Conservation (phyloP, 2,888 invertebrate genomes). For the Nyleta sp. region DNA sequence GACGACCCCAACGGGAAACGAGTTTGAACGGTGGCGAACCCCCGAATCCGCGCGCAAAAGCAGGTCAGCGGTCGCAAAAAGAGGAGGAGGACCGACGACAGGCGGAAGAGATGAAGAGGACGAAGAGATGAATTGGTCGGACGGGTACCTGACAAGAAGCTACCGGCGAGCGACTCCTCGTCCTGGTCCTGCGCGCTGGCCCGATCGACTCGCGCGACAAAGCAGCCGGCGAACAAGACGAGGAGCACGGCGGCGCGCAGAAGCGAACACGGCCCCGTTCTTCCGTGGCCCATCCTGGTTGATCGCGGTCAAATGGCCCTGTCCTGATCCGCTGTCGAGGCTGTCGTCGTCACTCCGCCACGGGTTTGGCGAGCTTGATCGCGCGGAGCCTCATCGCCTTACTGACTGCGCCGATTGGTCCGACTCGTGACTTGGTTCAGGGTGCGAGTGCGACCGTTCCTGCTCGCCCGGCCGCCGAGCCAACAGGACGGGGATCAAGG, state of each 20-base stretch:
- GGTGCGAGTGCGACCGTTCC: constrained; percentile 74
- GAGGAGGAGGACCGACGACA: no score
- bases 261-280: constrained; percentile 37
- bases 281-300: constrained; percentile 51
- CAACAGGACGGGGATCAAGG: constrained; percentile 67
- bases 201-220: constrained; percentile 55
- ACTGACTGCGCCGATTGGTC: constrained; percentile 72
- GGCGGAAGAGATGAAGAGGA: constrained; percentile 1
- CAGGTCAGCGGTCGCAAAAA: no score
- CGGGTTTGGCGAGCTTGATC: constrained; percentile 76
- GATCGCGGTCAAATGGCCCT: constrained; percentile 41
- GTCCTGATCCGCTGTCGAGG: constrained; percentile 39
- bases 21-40: no score
- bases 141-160: constrained; percentile 89
- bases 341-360: constrained; percentile 67
- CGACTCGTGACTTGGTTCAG: constrained; percentile 78
- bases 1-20: no score
- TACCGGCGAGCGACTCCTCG: constrained; percentile 92
- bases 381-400: constrained; percentile 78
- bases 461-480: constrained; percentile 52
- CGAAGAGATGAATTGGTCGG: neutral
- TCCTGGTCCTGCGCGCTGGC: constrained; percentile 77
- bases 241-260: constrained; percentile 50
- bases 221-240: constrained; percentile 52
- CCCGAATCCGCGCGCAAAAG: no score